Conservation (phyloP, 2,113 vertebrate genomes). For the Catagonus wagneri region DNA sequence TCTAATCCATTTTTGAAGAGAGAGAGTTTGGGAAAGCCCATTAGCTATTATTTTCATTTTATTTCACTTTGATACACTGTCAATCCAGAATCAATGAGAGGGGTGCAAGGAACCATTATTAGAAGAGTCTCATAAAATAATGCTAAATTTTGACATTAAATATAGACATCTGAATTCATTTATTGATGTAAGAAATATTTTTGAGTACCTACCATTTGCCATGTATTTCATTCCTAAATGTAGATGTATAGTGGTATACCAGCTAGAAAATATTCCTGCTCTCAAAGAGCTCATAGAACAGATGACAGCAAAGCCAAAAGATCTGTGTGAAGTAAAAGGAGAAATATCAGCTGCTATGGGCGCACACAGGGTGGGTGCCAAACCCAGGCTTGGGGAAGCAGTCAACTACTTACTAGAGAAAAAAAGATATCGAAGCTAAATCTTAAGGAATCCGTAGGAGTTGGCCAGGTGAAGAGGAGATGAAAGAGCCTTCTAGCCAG, state of each 20-base stretch:
- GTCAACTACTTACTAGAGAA: not conserved
- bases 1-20: not conserved
- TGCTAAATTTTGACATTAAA: not conserved
- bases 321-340: not conserved
- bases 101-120: not conserved
- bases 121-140: not conserved
- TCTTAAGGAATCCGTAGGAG: not conserved
- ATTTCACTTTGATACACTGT: not conserved
- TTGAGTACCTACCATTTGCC: not conserved
- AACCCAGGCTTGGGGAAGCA: not conserved
- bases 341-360: not conserved
- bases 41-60: not conserved
- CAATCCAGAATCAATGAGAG: not conserved
- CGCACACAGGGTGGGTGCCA: not conserved
- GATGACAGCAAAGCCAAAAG: not conserved
- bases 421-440: not conserved
- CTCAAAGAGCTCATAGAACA: not conserved
- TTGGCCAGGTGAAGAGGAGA: not conserved
- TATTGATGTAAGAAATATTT: not conserved
- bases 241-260: not conserved
- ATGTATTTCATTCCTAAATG: not conserved
- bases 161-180: not conserved
- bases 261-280: not conserved
- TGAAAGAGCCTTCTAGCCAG: not conserved
- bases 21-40: not conserved